Percentiles rank a stretch among this genome's conserved stretches.
Conservation (phyloP, 37 sponge, comb jelly and placozoan genomes). For the Corticium candelabrum region DNA sequence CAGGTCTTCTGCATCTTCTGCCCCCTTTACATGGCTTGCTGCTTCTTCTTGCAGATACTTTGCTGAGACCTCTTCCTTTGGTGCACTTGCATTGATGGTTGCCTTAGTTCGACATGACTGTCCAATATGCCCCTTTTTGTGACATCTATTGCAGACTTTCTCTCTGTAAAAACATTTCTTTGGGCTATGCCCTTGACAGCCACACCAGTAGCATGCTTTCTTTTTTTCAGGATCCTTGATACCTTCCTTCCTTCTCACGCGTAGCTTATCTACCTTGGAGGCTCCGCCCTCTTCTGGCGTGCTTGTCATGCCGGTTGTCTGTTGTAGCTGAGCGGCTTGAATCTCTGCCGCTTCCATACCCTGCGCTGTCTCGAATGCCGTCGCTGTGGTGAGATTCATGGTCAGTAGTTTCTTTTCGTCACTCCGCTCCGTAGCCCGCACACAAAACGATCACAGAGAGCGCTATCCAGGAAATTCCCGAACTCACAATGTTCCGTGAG, state of each 20-base stretch:
- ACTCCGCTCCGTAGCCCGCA: conserved; percentile 3
- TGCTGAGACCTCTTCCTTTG: neutral
- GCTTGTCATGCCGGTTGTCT: too few species aligned
- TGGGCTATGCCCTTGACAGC: conserved; percentile 12
- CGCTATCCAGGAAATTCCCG: neutral
- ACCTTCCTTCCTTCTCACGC: too few species aligned
- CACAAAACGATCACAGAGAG: conserved; percentile 8
- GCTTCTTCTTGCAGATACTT: neutral
- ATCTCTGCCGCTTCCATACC: conserved; percentile 29
- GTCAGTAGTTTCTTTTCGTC: conserved; percentile 19
- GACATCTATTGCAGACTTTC: conserved; percentile 15
- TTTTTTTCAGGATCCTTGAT: neutral
- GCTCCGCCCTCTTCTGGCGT: too few species aligned
- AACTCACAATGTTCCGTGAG: conserved; percentile 11
- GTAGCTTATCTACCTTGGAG: too few species aligned
- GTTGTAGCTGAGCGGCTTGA: too few species aligned
- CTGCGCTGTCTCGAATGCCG: conserved; percentile 18
- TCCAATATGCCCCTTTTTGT: conserved; percentile 32
- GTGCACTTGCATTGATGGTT: too few species aligned
- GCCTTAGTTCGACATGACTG: conserved; percentile 19
- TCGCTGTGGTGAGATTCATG: conserved; percentile 14
- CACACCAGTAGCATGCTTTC: conserved; percentile 29
- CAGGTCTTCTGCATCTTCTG: neutral
- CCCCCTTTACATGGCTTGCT: neutral
- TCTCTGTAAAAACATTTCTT: conserved; percentile 21